Evolutionary conservation across 1,140 invertebrate genomes (phyloP).

Genomic region (Episyrphus balteatus): DNA sequence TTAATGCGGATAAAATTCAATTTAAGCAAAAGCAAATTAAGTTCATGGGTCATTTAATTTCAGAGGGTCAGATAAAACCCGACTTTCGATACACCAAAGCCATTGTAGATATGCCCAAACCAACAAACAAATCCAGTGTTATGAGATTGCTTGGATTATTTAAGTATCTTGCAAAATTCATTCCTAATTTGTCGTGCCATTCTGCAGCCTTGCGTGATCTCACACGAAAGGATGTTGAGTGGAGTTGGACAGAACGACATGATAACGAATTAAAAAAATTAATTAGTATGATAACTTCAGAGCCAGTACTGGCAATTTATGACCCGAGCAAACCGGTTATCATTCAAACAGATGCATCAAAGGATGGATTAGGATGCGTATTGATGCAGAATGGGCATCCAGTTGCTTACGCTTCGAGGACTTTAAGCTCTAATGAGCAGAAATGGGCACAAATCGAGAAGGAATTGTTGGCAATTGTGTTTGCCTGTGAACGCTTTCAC

Average conservation of each 20-base stretch:
- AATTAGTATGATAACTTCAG: conserved; percentile 12
- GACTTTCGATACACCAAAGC: too few relatives aligned
- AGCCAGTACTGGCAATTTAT: conserved; percentile 9
- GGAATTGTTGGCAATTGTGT: conserved; percentile 23
- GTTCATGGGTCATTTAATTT: too few relatives aligned
- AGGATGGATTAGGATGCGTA: too few relatives aligned
- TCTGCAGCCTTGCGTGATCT: conserved; percentile 12
- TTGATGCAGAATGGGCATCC: conserved; percentile 15
- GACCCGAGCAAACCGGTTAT: conserved; percentile 5
- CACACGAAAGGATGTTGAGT: conserved; percentile 13
- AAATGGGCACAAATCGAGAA: conserved; percentile 33
- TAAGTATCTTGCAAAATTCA: too few relatives aligned
- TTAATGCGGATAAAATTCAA: too few relatives aligned
- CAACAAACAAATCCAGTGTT: too few relatives aligned
- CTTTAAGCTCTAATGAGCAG: too few relatives aligned
- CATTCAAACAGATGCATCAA: conserved; percentile 17
- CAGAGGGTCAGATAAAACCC: too few relatives aligned
- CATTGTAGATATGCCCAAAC: too few relatives aligned
- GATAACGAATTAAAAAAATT: conserved; percentile 9
- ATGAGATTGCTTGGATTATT: too few relatives aligned
- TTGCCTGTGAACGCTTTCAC: conserved; percentile 17
- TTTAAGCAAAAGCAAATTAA: too few relatives aligned
- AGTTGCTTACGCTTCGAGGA: conserved; percentile 19
- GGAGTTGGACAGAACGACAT: conserved; percentile 12
- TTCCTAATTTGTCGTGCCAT: conserved; percentile 10